Evolutionary conservation across 2,888 invertebrate species (phyloP).

Genomic region (Criorhina ranunculi): DNA sequence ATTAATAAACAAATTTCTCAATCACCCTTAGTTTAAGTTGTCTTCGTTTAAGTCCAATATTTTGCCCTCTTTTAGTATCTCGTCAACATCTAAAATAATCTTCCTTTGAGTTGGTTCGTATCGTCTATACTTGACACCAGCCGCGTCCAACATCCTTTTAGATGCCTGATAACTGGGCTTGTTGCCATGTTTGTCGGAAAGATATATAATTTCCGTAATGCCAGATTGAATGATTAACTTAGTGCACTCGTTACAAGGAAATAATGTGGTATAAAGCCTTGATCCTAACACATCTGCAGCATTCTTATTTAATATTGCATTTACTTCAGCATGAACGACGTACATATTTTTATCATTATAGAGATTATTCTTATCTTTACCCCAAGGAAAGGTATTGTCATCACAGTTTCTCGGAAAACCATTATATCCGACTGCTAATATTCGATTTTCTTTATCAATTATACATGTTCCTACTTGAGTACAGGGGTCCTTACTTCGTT

Average conservation of each 20-base stretch:
- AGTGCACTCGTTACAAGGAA: conserved; percentile 99
- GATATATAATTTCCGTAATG: conserved; percentile 91
- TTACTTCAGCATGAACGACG: conserved; percentile 99
- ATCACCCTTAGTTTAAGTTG: no score
- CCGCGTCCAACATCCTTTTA: conserved; percentile 92
- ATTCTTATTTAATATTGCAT: conserved; percentile 97
- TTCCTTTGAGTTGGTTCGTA: conserved; percentile 87
- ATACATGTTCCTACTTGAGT: conserved; percentile 98
- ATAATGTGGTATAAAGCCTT: conserved; percentile 94
- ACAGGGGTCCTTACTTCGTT: conserved; percentile 97
- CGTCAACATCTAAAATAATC: conserved; percentile 89
- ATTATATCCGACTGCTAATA: conserved; percentile 98
- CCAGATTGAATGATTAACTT: conserved; percentile 98
- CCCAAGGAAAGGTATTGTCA: conserved; percentile 97
- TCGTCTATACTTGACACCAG: conserved; percentile 89
- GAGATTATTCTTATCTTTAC: conserved; percentile 86
- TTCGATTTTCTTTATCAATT: conserved; percentile 92
- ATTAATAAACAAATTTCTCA: no score
- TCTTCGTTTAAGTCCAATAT: background rate
- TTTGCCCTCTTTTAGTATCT: conserved; percentile 79
- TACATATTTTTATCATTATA: conserved; percentile 93
- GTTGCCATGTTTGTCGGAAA: conserved; percentile 92
- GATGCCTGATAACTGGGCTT: conserved; percentile 90
- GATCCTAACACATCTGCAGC: conserved; percentile 90
- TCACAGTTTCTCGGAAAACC: conserved; percentile 96